Evolutionary conservation across 1,140 invertebrate genomes (phyloP), one percentile per base, ranked within the genome.

Genomic region (Potamilus streckersoni): DNA sequence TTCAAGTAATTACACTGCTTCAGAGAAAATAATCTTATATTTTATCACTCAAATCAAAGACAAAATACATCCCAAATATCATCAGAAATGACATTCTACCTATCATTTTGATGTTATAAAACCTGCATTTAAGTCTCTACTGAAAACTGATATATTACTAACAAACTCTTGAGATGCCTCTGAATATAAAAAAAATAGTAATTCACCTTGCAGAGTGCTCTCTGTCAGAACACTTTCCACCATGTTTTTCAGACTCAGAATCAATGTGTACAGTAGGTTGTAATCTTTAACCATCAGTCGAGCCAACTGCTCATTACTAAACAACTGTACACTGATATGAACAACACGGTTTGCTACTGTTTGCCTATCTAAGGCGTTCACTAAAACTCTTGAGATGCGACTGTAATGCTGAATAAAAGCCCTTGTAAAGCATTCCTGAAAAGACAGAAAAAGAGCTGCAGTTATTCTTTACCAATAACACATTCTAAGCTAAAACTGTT

Each of bases 321-420:
- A 98, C 63, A 99, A 89, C 89, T 95, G 97, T 5, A 99, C 97
- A 86, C 95, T 97, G 87, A 99, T 97, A 89, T 99, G 97, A 1
- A 99, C 97, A 8, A 99, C 96, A 67, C 96, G 92, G 91, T 98
- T 98, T 76, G 96, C 97, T 4, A 99, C 92, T 13, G 81, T 82
- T 19, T 79, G 63, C 20, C 87, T 75, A 56, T 97, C 96, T 19
- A 91, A 91, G 0, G 95, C 95, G 79, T 93, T 92, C 85, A 97
- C 95, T 61, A 99, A 91, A 90, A 98, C 96, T 81, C 95, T 94
- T 19, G 96, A 96, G 79, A 98, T 97, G 81, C 96, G 93, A 81
- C 95, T 96, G 89, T 99, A 99, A 90, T 98, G 97, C 85, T 97
- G 92, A 59, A 98, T 96, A 91, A 99, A 98, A 14, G 97, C 96